Percentiles rank a stretch among this genome's conserved stretches.
phyloP scores from a whole-genome alignment of 2,113 vertebrate genomes.

The Pedetes capensis region DNA sequence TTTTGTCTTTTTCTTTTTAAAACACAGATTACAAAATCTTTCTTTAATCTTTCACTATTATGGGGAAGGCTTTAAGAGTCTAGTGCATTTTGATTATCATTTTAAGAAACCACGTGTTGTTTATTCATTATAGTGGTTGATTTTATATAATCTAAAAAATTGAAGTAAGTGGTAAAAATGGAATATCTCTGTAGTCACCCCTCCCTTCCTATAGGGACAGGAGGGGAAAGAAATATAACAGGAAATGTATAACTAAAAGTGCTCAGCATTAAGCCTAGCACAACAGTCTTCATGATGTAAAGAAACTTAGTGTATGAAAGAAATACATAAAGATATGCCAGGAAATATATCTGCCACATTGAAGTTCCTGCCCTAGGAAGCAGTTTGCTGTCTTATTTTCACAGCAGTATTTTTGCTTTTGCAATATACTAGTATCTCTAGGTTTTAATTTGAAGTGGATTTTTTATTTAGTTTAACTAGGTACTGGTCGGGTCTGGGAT shows the following conservation, averaged over 20 bases:
- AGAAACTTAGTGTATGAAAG: not conserved
- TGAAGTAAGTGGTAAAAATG: too few relatives aligned
- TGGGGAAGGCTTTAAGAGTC: not conserved
- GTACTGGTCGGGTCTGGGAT: too few relatives aligned
- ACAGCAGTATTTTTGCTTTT: not conserved
- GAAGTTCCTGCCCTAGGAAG: not conserved
- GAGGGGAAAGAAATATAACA: not conserved
- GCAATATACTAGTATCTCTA: not conserved
- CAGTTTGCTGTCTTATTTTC: not conserved
- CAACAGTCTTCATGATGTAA: not conserved
- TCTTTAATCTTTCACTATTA: not conserved
- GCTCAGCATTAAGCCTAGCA: not conserved
- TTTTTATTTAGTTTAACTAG: constrained; percentile 56
- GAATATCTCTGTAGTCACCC: not conserved
- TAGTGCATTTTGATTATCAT: not conserved
- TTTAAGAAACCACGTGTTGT: not conserved
- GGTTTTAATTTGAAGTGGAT: constrained; percentile 47
- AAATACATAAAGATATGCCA: not conserved
- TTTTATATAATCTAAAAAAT: too few relatives aligned
- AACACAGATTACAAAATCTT: not conserved
- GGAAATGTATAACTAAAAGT: not conserved
- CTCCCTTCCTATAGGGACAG: rapidly evolving
- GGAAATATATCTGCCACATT: not conserved
- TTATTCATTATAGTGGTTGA: not conserved
- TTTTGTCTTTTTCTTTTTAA: not conserved